Base-by-base conservation (phyloP, 2,888 invertebrate species). In the Strigamia maritima region DNA sequence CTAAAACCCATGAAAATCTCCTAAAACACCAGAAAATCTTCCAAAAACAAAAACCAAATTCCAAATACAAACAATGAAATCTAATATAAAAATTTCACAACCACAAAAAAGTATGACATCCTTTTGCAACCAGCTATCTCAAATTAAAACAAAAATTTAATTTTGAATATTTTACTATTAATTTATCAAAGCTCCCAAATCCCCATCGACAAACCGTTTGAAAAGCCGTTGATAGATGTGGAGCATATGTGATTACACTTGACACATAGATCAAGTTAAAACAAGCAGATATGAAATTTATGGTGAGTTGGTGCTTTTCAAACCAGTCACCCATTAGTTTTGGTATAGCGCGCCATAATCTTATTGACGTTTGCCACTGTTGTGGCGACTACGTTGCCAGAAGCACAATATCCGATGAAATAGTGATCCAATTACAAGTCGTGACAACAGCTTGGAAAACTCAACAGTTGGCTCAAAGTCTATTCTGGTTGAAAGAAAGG, bases 281-380 rank as follows among this genome's bases (percentile, higher is more conserved):
- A 19, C 60, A 60, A 60, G n/a, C 60, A 60, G 60, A 60, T 60
- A 60, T 6, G 60, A 60, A 60, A 60, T 60, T 60, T 60, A 60
- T 60, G 4, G n/a, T 8, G 60, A 60, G 60, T 19, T 4, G n/a
- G 60, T 60, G 60, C 60, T 60, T 19, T 60, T 60, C 60, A 60
- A 60, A 60, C 60, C 60, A 60, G 19, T 24, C 4, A n/a, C 3
- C 60, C 60, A 60, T 60, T 60, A 60, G 60, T 60, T 60, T 60
- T 60, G 60, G 60, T 60, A 60, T 19, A 60, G 22, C 10, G 22
- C 60, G n/a, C 22, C 24, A 19, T 60, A 60, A 60, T 60, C 60
- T 60, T 60, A 60, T 60, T 60, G 60, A 60, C 60, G 60, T 60
- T 60, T 60, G 60, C 60, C 60, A 60, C 60, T 60, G 60, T 60